A percentile compares a stretch with the other conserved stretches of the same genome.
These are phyloP conservation scores for Podarcis raffonei DNA, from an alignment of 2,113 vertebrate species.

Conservation along the genomic window DNA sequence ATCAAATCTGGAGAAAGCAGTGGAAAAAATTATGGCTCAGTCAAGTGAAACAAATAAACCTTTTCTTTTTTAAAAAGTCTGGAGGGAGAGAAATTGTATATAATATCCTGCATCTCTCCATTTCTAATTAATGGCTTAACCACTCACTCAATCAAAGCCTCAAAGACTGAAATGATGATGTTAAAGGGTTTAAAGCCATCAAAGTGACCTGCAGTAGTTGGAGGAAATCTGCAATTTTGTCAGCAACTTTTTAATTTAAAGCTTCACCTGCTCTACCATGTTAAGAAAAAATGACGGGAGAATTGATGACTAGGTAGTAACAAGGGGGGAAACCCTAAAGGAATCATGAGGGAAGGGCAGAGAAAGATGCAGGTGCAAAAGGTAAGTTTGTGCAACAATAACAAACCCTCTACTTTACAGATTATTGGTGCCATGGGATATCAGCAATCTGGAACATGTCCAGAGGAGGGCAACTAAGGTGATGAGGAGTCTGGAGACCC, in stretches of 20 bases:
- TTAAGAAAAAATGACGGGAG: constrained; percentile 1
- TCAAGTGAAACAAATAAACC: neutral
- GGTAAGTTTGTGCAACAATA: neutral
- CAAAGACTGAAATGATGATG: neutral
- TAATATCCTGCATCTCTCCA: neutral
- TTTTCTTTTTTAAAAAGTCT: neutral
- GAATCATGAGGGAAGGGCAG: neutral
- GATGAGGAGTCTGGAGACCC: too few relatives aligned
- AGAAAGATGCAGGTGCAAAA: neutral
- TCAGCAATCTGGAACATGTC: too few relatives aligned
- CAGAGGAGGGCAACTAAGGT: too few relatives aligned
- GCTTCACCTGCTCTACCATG: neutral
- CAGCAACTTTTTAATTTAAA: neutral
- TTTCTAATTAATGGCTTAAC: neutral
- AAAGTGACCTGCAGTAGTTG: neutral
- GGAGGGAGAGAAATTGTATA: too few relatives aligned
- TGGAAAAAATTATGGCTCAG: neutral
- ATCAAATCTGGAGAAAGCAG: neutral
- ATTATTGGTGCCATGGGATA: too few relatives aligned
- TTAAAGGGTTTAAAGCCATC: neutral
- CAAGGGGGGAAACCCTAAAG: neutral
- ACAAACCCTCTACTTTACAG: too few relatives aligned
- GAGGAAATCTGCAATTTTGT: neutral
- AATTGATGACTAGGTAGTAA: too few relatives aligned
- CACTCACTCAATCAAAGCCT: neutral